Evolutionary conservation across 2,797 vertebrate genomes (phyloP), one percentile per base, ranked within the genome.

Genomic region (Bradypodion pumilum): DNA sequence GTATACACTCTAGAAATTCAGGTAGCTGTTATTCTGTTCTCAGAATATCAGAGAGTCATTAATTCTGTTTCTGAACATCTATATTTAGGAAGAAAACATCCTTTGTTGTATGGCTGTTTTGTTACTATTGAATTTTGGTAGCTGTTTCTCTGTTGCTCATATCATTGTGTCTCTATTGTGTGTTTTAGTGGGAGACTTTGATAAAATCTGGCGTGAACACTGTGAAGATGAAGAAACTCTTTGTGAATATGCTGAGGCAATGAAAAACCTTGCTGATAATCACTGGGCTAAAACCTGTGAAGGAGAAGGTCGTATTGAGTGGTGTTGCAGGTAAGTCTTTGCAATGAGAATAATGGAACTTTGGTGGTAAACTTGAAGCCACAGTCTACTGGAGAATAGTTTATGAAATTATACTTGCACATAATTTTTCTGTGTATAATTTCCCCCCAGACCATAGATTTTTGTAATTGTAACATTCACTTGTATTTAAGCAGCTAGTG

Each of bases 161-260:
- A 44, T 19, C 37, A 4, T 0, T 85, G 49, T 77, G 68, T 88
- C 74, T 87, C 89, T 46, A 86, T 69, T 82, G 87, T 91, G 86
- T 92, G 88, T 86, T 91, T 87, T 91, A 99, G 99, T 99, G 97
- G 98, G 98, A 21, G 98, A 99, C 94, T 99, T 99, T 93, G 98
- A 99, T 90, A 99, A 98, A 95, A 99, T 99, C 93, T 99, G 98
- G 99, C 96, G 98, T 32, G 98, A 99, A 92, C 99, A 99, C 94
- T 99, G 98, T 85, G 97, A 99, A 93, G 98, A 99, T 90, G 98
- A 99, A 89, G 98, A 97, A 95, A 99, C 97, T 1, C 97, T 99
- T 70, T 98, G 97, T 89, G 98, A 99, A 96, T 99, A 99, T 80
- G 99, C 98, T 88, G 95, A 98, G 83, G 99, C 99, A 94, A 99